Percentiles rank a stretch among this genome's conserved stretches.
phyloP scores from a whole-genome alignment of 1,140 invertebrate species.

The Bemisia tabaci region DNA sequence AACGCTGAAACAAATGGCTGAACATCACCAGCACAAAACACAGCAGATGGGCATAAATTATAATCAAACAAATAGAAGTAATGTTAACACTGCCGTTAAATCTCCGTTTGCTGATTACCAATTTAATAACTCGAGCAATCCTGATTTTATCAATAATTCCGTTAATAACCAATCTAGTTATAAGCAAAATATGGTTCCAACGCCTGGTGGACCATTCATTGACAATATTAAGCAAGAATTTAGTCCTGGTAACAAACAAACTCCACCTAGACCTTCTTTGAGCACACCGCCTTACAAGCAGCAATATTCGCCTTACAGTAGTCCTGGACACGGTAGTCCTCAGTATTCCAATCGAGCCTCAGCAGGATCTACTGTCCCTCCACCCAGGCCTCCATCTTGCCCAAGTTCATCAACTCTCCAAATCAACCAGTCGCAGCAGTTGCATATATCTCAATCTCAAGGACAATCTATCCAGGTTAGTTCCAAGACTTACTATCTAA shows the following conservation, averaged over 20 bases:
- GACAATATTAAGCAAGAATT: not conserved
- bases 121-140: not conserved
- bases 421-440: not conserved
- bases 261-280: not conserved
- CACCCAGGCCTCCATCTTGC: not conserved
- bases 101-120: not conserved
- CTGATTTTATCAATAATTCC: not conserved
- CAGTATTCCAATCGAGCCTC: not conserved
- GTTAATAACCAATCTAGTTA: not conserved
- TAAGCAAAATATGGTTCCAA: not conserved
- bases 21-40: conserved; percentile 83
- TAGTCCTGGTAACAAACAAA: not conserved
- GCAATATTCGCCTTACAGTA: not conserved
- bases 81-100: not conserved
- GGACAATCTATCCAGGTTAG: not conserved
- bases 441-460: not conserved
- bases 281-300: not conserved
- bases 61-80: conserved; percentile 19
- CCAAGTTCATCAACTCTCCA: not conserved
- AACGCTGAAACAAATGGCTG: conserved; percentile 89
- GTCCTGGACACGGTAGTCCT: not conserved
- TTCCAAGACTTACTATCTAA: no score
- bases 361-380: not conserved
- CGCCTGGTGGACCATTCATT: not conserved
- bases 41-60: conserved; percentile 42